Conservation (phyloP, 2,113 vertebrate genomes). For the Panurus biarmicus region DNA sequence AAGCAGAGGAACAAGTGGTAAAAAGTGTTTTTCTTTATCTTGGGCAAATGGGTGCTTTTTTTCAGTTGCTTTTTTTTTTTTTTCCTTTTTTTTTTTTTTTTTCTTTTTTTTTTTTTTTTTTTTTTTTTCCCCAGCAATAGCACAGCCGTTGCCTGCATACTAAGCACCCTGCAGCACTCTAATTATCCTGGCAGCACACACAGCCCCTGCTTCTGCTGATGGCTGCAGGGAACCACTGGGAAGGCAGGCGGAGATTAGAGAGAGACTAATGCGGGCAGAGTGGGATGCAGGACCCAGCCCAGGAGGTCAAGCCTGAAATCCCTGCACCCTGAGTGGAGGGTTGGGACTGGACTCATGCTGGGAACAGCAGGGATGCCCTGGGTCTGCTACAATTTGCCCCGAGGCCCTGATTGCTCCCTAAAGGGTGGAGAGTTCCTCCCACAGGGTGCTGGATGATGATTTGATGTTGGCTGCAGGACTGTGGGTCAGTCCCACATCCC, state of each 20-base stretch:
- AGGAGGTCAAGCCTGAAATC: neutral
- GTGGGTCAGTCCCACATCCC: neutral
- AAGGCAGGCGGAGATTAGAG: neutral
- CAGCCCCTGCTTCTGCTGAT: conserved; percentile 15
- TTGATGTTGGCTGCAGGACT: neutral
- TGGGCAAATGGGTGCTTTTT: neutral
- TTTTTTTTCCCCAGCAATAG: neutral
- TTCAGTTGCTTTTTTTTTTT: neutral
- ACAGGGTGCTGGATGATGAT: rapidly evolving
- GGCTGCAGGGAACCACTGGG: conserved; percentile 1
- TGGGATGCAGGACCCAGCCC: neutral
- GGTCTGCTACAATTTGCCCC: neutral
- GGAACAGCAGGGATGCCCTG: neutral
- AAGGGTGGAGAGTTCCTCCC: neutral
- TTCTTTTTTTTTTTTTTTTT: neutral
- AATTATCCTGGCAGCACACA: conserved; percentile 34
- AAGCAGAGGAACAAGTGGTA: neutral
- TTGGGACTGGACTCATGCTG: neutral
- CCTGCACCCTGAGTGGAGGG: neutral
- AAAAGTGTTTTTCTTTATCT: neutral
- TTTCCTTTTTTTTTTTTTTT: rapidly evolving
- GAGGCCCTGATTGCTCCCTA: neutral
- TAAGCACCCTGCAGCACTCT: conserved; percentile 49
- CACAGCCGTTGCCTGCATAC: conserved; percentile 35
- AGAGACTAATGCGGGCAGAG: neutral